Percentiles rank a stretch among this genome's conserved stretches.
Conservation (phyloP, 2,797 vertebrate genomes). For the Phrynocephalus guinanensis region DNA sequence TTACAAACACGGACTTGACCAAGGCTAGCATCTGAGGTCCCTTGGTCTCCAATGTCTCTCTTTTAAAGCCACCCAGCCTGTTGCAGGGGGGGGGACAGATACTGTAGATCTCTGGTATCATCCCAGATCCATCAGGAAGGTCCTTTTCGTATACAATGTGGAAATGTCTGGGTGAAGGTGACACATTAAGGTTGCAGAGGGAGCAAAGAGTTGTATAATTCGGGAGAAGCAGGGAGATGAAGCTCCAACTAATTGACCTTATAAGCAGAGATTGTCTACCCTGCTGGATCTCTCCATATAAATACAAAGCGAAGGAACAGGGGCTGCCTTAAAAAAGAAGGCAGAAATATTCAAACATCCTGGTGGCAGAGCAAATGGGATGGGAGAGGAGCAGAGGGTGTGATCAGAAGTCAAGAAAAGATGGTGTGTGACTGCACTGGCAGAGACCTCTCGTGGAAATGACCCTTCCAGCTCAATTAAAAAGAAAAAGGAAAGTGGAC, state of each 20-base stretch:
- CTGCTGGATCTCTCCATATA: not conserved
- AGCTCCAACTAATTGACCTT: constrained; percentile 45
- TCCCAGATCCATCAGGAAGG: not conserved
- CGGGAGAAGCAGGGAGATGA: not conserved
- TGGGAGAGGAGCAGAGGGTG: not conserved
- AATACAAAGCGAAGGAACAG: not conserved
- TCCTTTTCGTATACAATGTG: not conserved
- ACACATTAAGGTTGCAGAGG: constrained; percentile 41
- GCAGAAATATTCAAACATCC: not conserved
- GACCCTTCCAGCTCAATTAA: too few relatives aligned
- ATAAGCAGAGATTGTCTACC: not conserved
- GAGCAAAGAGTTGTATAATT: constrained; percentile 9
- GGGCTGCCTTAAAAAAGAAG: not conserved
- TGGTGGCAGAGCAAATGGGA: not conserved
- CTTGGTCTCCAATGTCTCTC: not conserved
- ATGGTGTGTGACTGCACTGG: too few relatives aligned
- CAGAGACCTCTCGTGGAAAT: too few relatives aligned
- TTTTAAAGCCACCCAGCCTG: not conserved
- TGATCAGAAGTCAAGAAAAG: too few relatives aligned
- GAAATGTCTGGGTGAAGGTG: constrained; percentile 34
- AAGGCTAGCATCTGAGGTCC: constrained; percentile 34
- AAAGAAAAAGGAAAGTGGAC: too few relatives aligned
- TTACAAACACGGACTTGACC: constrained; percentile 67
- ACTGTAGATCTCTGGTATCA: constrained; percentile 23
- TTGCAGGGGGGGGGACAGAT: constrained; percentile 25